These are phyloP conservation scores for Pristionchus maxplancki DNA, from an alignment of 2,888 invertebrate genomes.

Conservation along the genomic window DNA sequence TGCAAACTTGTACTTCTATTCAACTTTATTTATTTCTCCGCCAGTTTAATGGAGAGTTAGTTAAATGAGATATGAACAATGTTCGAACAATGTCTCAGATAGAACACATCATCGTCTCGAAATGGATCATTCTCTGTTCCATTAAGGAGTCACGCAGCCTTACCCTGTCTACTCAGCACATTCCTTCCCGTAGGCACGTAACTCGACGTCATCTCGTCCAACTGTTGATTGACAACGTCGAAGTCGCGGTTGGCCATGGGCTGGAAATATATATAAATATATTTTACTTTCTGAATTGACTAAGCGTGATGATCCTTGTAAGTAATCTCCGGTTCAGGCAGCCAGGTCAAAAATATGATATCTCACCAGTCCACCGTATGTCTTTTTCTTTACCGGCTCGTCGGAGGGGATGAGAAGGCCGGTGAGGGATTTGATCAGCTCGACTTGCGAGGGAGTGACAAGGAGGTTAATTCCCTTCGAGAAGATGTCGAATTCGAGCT, in stretches of 20 bases:
- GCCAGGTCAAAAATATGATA: no score
- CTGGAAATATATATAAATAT: no score
- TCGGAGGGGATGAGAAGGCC: slow-evolving; percentile 27
- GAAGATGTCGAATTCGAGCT: slow-evolving; percentile 71
- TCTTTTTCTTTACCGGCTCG: slow-evolving; percentile 51
- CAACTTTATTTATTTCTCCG: no score
- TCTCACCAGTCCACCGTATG: slow-evolving; percentile 54
- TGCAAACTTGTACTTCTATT: no score
- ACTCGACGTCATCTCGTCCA: slow-evolving; percentile 17
- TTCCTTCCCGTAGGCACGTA: slow-evolving; percentile 12
- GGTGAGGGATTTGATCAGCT: slow-evolving; percentile 56
- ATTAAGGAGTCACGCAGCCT: no score
- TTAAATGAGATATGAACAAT: no score
- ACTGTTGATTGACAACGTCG: slow-evolving; percentile 50
- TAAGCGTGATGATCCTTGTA: neutral
- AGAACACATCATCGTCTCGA: no score
- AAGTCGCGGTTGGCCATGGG: slow-evolving; percentile 62
- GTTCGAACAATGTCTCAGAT: no score
- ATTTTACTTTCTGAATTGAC: no score
- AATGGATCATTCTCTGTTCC: no score
- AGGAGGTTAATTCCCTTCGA: slow-evolving; percentile 61
- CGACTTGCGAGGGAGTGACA: slow-evolving; percentile 65
- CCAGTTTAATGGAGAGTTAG: no score
- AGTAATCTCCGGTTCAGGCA: neutral
- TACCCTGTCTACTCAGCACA: neutral